Evolutionary conservation across 37 sponge, comb jelly and placozoan genomes (phyloP).

Genomic region (Geodia barretti): DNA sequence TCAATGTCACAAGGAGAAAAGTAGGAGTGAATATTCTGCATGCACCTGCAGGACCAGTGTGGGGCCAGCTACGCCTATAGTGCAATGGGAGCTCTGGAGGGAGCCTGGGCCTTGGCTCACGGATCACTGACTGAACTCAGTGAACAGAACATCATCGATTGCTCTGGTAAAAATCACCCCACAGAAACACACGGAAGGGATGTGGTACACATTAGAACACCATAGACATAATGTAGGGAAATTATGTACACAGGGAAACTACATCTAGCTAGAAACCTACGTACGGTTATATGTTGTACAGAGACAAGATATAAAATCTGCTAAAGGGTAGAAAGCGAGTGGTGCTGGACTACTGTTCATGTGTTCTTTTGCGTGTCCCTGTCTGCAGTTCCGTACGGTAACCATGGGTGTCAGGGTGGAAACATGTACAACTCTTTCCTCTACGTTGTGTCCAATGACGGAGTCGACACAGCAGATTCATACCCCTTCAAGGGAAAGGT

Average conservation of each 20-base stretch:
- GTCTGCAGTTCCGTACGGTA: slow-evolving; percentile 64
- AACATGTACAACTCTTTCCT: slow-evolving; percentile 69
- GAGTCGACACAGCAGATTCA: slow-evolving; percentile 61
- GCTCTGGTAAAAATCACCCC: slow-evolving; percentile 44
- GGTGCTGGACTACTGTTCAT: too few relatives aligned
- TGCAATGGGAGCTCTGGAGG: slow-evolving; percentile 81
- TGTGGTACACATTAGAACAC: too few relatives aligned
- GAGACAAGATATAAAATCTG: too few relatives aligned
- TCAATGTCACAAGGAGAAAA: too few relatives aligned
- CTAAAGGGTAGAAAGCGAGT: too few relatives aligned
- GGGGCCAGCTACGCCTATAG: slow-evolving; percentile 90
- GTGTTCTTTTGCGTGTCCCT: too few relatives aligned
- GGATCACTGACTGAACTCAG: slow-evolving; percentile 69
- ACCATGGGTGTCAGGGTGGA: slow-evolving; percentile 88
- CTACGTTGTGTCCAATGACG: slow-evolving; percentile 75
- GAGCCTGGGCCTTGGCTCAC: slow-evolving; percentile 42
- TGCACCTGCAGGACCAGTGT: slow-evolving; percentile 74
- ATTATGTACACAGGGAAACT: too few relatives aligned
- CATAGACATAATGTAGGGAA: too few relatives aligned
- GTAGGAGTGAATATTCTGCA: too few relatives aligned
- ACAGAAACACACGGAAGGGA: too few relatives aligned
- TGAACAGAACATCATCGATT: slow-evolving; percentile 95
- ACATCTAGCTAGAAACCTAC: too few relatives aligned
- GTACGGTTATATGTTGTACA: too few relatives aligned
- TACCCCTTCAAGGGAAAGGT: slow-evolving; percentile 80